Conservation (phyloP, 2,113 vertebrate species). For the Tautogolabrus adspersus region DNA sequence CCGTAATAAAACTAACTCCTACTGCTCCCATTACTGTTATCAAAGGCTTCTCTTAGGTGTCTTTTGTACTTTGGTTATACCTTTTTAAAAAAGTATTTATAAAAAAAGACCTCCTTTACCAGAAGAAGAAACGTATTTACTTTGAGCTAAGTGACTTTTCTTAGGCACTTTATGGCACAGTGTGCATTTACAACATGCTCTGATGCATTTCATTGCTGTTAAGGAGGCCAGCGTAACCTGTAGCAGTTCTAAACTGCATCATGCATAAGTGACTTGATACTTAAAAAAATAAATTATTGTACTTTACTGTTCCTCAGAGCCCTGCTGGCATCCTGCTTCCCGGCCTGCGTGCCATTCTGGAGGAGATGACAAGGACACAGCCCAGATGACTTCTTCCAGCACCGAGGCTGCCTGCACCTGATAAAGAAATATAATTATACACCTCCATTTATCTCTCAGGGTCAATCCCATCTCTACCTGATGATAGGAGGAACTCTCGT, state of each 20-base stretch:
- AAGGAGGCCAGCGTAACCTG: slow-evolving; percentile 21
- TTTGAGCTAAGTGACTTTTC: too few relatives aligned
- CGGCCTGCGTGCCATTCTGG: slow-evolving; percentile 56
- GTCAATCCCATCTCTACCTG: slow-evolving; percentile 71
- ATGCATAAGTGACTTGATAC: slow-evolving; percentile 59
- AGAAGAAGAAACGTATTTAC: too few relatives aligned
- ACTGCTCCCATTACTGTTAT: too few relatives aligned
- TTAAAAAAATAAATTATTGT: neutral
- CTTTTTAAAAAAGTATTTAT: too few relatives aligned
- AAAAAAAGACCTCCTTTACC: too few relatives aligned
- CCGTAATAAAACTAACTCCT: too few relatives aligned
- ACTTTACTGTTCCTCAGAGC: neutral
- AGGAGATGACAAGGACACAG: slow-evolving; percentile 75
- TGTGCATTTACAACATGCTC: too few relatives aligned
- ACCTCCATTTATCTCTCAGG: slow-evolving; percentile 74
- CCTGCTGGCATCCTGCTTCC: slow-evolving; percentile 38
- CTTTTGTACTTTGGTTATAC: too few relatives aligned
- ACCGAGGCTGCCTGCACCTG: slow-evolving; percentile 66
- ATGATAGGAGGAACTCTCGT: slow-evolving; percentile 56
- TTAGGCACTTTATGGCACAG: too few relatives aligned
- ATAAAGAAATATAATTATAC: slow-evolving; percentile 81
- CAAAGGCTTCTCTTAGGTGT: too few relatives aligned
- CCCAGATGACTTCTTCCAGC: slow-evolving; percentile 56
- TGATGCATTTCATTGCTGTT: too few relatives aligned
- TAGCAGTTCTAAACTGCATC: slow-evolving; percentile 38